phyloP scores from a whole-genome alignment of 2,113 vertebrate genomes.

The Sapayoa aenigma region DNA sequence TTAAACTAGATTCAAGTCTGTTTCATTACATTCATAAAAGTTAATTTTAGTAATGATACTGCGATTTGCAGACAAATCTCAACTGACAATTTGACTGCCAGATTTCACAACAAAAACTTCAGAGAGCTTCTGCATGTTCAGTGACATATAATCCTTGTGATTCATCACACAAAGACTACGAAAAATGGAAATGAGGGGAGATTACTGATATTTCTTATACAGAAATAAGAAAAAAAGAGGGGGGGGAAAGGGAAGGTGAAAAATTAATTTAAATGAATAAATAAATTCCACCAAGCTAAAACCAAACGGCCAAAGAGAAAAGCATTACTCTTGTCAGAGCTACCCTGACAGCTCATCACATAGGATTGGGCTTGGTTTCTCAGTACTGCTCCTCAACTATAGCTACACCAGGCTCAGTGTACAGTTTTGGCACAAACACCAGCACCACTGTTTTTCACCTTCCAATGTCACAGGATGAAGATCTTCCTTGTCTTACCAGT shows the following conservation, averaged over 20 bases:
- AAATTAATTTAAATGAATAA: not conserved
- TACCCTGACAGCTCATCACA: not conserved
- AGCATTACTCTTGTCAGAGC: not conserved
- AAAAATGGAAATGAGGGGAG: not conserved
- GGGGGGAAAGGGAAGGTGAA: not conserved
- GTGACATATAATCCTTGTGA: rapidly evolving
- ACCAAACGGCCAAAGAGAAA: not conserved
- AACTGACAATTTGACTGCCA: not conserved
- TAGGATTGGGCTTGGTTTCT: not conserved
- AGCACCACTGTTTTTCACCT: not conserved
- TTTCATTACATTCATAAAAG: not conserved
- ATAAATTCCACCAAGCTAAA: no score
- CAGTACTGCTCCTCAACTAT: not conserved
- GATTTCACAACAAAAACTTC: not conserved
- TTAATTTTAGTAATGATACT: not conserved
- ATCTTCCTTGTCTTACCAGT: not conserved
- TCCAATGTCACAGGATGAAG: not conserved
- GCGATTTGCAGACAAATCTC: not conserved
- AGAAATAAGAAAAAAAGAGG: not conserved
- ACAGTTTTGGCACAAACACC: not conserved
- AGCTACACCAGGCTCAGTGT: not conserved
- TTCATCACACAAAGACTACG: not conserved
- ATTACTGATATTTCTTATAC: not conserved
- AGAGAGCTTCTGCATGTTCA: not conserved
- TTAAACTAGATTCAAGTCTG: not conserved